Evolutionary conservation across 2,888 invertebrate species (phyloP), one percentile per base, ranked within the genome.

Genomic region (Perizoma flavofasciatum): DNA sequence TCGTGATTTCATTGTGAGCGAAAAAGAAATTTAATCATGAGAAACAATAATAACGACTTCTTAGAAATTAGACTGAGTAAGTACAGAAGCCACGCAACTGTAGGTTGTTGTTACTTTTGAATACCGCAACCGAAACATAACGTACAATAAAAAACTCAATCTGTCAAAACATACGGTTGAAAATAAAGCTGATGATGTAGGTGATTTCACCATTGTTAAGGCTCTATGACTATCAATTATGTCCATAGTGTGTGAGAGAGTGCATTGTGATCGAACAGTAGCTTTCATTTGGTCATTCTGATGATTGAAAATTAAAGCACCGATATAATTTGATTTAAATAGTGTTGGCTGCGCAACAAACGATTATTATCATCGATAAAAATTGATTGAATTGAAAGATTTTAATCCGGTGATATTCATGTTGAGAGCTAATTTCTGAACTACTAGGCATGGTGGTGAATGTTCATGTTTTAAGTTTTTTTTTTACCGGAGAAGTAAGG

Each of bases 1-100:
- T 77, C 82, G 77, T 85, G 81, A 84, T 83, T 83, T 80, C 76
- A 89, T 85, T 88, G 87, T 88, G 72, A 79, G 84, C 86, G 86
- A 89, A 89, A 90, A 91, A 91, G 89, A 89, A 91, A 91, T 87
- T 91, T 90, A 92, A 91, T 91, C 89, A 92, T 90, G 90, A 89
- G 92, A 92, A 92, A 92, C 89, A 91, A 89, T 90, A 90, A 89
- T 91, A 86, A 88, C 78, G 85, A 86, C 84, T 86, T 85, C 90
- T 86, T 77, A 88, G 88, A 91, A 91, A 90, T 88, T 89, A 89
- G 88, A 85, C 81, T 82, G 81, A 78, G 89, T 92, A 92, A 92
- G 85, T 90, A 87, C 91, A 81, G 91, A 82, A 92, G 92, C 92
- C 92, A 90, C 91, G 91, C 91, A 90, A 91, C 85, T 84, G 82